Conservation (phyloP, 2,888 invertebrate species). For the Stenodema calcarata region DNA sequence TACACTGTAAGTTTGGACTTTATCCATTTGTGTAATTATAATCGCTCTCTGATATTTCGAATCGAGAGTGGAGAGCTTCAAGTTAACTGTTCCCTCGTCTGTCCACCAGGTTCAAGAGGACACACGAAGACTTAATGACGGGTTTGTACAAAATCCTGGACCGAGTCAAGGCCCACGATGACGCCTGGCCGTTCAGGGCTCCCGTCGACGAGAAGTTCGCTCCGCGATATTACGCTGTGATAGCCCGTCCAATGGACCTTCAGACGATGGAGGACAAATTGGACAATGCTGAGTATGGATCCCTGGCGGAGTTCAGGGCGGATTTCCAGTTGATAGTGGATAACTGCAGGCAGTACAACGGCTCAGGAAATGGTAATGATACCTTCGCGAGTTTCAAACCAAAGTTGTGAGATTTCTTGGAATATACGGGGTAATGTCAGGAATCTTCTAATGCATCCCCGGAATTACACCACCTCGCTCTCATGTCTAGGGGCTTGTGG, state of each 20-base stretch:
- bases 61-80: too few relatives aligned
- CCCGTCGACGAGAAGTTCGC: constrained; percentile 82
- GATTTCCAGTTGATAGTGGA: constrained; percentile 92
- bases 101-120: constrained; percentile 73
- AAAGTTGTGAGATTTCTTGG: too few relatives aligned
- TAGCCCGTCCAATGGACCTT: constrained; percentile 83
- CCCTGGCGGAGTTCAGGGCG: constrained; percentile 79
- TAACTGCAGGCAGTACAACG: constrained; percentile 91
- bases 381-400: too few relatives aligned
- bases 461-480: too few relatives aligned
- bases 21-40: constrained; percentile 56
- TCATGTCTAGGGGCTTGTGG: too few relatives aligned
- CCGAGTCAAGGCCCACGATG: constrained; percentile 83
- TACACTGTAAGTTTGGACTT: constrained; percentile 70
- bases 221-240: constrained; percentile 73
- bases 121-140: constrained; percentile 83
- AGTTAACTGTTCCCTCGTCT: too few relatives aligned
- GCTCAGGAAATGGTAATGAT: constrained; percentile 83
- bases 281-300: constrained; percentile 80
- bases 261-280: constrained; percentile 86
- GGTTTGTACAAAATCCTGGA: constrained; percentile 93
- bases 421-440: too few relatives aligned
- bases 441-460: too few relatives aligned
- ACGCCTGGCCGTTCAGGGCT: constrained; percentile 94
- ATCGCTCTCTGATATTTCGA: too few relatives aligned